Evolutionary conservation across 1,140 invertebrate species (phyloP).

Genomic region (Scaptomyza pallida): DNA sequence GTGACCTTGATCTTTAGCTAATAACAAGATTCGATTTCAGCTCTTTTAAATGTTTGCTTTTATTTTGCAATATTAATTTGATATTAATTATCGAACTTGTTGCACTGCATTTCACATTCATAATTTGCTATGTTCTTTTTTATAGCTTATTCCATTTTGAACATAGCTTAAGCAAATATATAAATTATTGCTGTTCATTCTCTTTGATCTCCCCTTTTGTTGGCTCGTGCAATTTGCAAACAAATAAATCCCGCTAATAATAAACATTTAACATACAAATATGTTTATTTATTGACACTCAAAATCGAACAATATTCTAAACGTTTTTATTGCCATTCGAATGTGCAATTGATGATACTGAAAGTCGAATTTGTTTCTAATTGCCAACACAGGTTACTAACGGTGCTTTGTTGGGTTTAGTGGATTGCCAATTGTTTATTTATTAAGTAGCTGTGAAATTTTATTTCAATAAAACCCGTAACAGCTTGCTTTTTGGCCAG

Average conservation of each 20-base stretch:
- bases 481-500: conserved; percentile 3
- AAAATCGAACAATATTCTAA: conserved; percentile 14
- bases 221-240: conserved; percentile 25
- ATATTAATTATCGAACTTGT: neutral
- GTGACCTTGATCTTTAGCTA: neutral
- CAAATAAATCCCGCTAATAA: conserved; percentile 24
- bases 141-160: neutral
- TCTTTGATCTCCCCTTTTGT: conserved; percentile 2
- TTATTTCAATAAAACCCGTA: conserved; percentile 19
- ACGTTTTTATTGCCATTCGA: conserved; percentile 20
- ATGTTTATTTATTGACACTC: neutral
- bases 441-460: conserved; percentile 52
- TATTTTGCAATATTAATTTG: neutral
- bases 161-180: neutral
- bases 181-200: neutral
- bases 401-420: conserved; percentile 18
- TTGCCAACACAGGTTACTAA: conserved; percentile 32
- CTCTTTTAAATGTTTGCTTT: neutral
- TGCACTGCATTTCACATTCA: neutral
- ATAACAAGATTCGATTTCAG: neutral
- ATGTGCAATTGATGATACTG: neutral
- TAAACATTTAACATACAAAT: conserved; percentile 12
- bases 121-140: neutral
- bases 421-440: conserved; percentile 24
- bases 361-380: conserved; percentile 20